phyloP scores from a whole-genome alignment of 2,113 vertebrate genomes.

The Chitala chitala region DNA sequence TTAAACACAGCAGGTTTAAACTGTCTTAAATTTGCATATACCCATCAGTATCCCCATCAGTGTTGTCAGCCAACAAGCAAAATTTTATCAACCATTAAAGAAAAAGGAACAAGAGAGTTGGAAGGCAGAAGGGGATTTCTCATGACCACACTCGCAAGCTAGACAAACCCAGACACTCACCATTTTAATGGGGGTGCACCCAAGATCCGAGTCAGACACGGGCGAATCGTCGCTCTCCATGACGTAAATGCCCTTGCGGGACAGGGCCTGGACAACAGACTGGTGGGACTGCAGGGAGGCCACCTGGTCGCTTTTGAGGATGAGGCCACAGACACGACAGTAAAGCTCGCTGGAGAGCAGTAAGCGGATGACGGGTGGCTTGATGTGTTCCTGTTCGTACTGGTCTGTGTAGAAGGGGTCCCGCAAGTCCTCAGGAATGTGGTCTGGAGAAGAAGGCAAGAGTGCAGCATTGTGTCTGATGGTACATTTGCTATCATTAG shows the following conservation, averaged over 20 bases:
- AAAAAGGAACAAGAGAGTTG: too few species aligned
- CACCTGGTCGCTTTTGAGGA: constrained; percentile 81
- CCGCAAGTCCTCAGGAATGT: constrained; percentile 81
- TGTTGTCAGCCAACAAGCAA: too few species aligned
- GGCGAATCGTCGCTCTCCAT: constrained; percentile 79
- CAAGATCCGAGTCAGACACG: constrained; percentile 78
- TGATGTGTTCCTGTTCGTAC: constrained; percentile 95
- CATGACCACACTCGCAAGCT: too few species aligned
- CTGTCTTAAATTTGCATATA: too few species aligned
- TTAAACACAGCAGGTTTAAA: too few species aligned
- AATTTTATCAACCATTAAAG: too few species aligned
- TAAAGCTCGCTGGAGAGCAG: constrained; percentile 87
- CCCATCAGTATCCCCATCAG: not conserved
- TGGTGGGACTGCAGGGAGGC: constrained; percentile 77
- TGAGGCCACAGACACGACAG: constrained; percentile 81
- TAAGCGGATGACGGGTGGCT: constrained; percentile 78
- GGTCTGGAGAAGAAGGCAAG: constrained; percentile 61
- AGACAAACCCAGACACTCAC: constrained; percentile 61
- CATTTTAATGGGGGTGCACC: constrained; percentile 84
- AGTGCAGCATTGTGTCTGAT: not conserved
- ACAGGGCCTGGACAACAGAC: constrained; percentile 81
- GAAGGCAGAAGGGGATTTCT: too few species aligned
- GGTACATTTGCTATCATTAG: too few species aligned
- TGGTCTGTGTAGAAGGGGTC: constrained; percentile 93
- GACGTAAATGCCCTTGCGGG: constrained; percentile 84